phyloP scores from a whole-genome alignment of 2,888 invertebrate genomes.

The Cerastis leucographa region DNA sequence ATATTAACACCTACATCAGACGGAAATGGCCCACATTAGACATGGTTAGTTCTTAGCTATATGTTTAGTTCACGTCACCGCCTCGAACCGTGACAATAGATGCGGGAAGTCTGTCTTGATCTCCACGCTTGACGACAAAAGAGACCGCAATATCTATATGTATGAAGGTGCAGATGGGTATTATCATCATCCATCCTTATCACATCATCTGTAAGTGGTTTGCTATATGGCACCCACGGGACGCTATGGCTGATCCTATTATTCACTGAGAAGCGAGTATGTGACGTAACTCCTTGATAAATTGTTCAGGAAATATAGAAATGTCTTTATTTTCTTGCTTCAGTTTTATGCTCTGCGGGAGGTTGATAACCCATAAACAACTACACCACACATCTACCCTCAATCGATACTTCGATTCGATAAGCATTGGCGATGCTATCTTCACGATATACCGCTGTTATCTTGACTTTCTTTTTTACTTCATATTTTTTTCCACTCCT shows the following conservation, averaged over 20 bases:
- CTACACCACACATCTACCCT: slow-evolving; percentile 27
- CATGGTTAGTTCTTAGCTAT: slow-evolving; percentile 19
- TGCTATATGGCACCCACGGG: neutral
- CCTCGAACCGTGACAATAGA: slow-evolving; percentile 50
- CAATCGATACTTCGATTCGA: slow-evolving; percentile 56
- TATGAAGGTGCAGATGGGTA: slow-evolving; percentile 17
- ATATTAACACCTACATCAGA: neutral
- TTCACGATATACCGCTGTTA: slow-evolving; percentile 16
- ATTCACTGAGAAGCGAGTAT: neutral
- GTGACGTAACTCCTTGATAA: slow-evolving; percentile 2
- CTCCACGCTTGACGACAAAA: slow-evolving; percentile 40
- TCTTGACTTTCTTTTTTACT: slow-evolving; percentile 13
- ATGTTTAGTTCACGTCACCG: slow-evolving; percentile 10
- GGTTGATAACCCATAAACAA: slow-evolving; percentile 48
- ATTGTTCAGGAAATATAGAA: neutral
- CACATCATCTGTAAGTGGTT: slow-evolving; percentile 2
- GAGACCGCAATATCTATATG: neutral
- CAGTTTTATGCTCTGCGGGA: slow-evolving; percentile 10
- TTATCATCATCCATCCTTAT: slow-evolving; percentile 8
- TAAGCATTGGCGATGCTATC: slow-evolving; percentile 44
- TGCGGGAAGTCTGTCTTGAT: slow-evolving; percentile 45
- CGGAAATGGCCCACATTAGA: slow-evolving; percentile 16
- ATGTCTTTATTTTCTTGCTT: neutral
- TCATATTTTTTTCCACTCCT: slow-evolving; percentile 2
- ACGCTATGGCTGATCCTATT: neutral